Conservation (phyloP, 2,113 vertebrate species). For the Lampris megalopsis region DNA sequence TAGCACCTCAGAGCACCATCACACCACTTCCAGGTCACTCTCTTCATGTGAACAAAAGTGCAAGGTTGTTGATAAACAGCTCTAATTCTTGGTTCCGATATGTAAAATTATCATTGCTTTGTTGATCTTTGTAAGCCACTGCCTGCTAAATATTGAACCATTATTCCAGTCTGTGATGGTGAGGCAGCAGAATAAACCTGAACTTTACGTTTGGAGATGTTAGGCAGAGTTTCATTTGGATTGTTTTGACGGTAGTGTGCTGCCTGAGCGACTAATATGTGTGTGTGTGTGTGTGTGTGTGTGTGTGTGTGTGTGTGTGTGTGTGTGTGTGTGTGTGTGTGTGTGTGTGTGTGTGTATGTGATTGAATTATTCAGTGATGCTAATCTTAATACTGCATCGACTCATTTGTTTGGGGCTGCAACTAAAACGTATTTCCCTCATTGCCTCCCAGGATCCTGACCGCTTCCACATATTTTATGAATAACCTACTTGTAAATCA, state of each 20-base stretch:
- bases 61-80: too few species aligned
- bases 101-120: conserved; percentile 4
- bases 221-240: conserved; percentile 18
- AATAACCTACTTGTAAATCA: conserved; percentile 80
- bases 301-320: not conserved
- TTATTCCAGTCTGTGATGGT: not conserved
- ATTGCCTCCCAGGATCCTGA: conserved; percentile 19
- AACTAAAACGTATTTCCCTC: conserved; percentile 33
- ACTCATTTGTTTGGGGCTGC: conserved; percentile 25
- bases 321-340: not conserved
- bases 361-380: conserved; percentile 2
- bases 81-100: not conserved
- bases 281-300: conserved; percentile 28
- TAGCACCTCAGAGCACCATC: not conserved
- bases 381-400: conserved; percentile 30
- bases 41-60: not conserved
- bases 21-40: conserved; percentile 2
- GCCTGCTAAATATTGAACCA: not conserved
- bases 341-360: not conserved
- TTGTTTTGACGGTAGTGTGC: conserved; percentile 14
- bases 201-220: not conserved
- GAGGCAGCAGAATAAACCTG: too few species aligned
- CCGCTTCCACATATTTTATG: conserved; percentile 61
- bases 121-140: not conserved
- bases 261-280: conserved; percentile 24